Conservation (phyloP, 2,888 invertebrate species). For the Labia minor region DNA sequence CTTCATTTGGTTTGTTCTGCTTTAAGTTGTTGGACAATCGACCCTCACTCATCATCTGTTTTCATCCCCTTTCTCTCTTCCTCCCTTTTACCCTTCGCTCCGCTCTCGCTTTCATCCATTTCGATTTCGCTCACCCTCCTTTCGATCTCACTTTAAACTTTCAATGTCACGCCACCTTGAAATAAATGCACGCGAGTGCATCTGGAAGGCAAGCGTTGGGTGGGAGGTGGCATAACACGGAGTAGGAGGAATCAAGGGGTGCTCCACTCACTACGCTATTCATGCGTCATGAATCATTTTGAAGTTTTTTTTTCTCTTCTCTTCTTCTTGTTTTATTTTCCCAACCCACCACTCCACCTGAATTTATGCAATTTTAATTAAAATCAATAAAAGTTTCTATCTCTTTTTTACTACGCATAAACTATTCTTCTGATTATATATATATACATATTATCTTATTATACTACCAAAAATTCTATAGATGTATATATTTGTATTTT, state of each 20-base stretch:
- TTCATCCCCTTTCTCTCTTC: background rate
- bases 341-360: background rate
- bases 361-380: too few relatives aligned
- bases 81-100: background rate
- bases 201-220: background rate
- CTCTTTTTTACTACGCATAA: too few relatives aligned
- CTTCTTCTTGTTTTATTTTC: background rate
- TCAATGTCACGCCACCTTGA: conserved; percentile 13
- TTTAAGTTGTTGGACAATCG: background rate
- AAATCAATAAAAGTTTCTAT: too few relatives aligned
- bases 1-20: background rate
- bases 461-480: too few relatives aligned
- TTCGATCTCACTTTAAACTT: conserved; percentile 4
- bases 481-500: too few relatives aligned
- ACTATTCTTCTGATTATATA: too few relatives aligned
- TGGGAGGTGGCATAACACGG: background rate
- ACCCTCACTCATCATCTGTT: background rate
- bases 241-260: too few relatives aligned
- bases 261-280: background rate
- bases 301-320: background rate
- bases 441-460: too few relatives aligned
- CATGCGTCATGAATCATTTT: background rate
- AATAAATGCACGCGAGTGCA: conserved; percentile 6
- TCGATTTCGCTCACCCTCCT: background rate
- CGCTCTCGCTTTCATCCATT: background rate